Evolutionary conservation across 2,113 vertebrate species (phyloP).

Genomic region (Solea senegalensis): DNA sequence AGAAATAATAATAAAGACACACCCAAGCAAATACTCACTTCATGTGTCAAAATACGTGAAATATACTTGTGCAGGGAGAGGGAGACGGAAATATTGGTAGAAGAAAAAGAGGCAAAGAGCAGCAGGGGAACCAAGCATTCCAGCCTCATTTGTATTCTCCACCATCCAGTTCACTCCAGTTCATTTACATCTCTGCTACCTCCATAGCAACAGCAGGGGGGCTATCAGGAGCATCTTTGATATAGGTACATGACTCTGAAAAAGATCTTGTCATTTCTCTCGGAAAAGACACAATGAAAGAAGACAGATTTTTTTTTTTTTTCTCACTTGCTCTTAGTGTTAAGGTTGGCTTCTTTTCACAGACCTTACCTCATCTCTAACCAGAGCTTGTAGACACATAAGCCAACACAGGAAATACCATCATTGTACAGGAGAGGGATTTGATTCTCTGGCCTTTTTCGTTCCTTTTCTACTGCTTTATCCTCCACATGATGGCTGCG

Average conservation of each 20-base stretch:
- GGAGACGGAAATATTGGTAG: slow-evolving; percentile 34
- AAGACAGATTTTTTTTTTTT: not conserved
- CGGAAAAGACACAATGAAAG: slow-evolving; percentile 57
- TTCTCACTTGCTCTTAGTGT: slow-evolving; percentile 38
- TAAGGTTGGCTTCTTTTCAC: slow-evolving; percentile 60
- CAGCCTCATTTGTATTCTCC: slow-evolving; percentile 91
- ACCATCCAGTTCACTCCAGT: slow-evolving; percentile 86
- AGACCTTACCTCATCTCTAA: slow-evolving; percentile 27
- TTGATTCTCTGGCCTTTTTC: too few species aligned
- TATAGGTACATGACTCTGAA: slow-evolving; percentile 81
- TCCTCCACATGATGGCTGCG: too few species aligned
- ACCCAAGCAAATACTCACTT: slow-evolving; percentile 4
- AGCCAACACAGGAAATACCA: slow-evolving; percentile 45
- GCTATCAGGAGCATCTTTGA: slow-evolving; percentile 90
- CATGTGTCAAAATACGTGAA: slow-evolving; percentile 30
- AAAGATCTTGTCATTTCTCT: slow-evolving; percentile 77
- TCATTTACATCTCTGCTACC: slow-evolving; percentile 90
- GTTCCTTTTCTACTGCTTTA: too few species aligned
- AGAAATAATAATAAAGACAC: not conserved
- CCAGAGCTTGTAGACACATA: slow-evolving; percentile 33
- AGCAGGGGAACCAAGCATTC: slow-evolving; percentile 73
- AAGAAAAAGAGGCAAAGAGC: slow-evolving; percentile 53
- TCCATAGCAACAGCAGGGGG: slow-evolving; percentile 88
- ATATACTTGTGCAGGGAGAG: slow-evolving; percentile 23
- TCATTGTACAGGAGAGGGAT: slow-evolving; percentile 12